Evolutionary conservation across 2,113 vertebrate genomes (phyloP), one percentile per base, ranked within the genome.

Genomic region (Hydrochoerus hydrochaeris): DNA sequence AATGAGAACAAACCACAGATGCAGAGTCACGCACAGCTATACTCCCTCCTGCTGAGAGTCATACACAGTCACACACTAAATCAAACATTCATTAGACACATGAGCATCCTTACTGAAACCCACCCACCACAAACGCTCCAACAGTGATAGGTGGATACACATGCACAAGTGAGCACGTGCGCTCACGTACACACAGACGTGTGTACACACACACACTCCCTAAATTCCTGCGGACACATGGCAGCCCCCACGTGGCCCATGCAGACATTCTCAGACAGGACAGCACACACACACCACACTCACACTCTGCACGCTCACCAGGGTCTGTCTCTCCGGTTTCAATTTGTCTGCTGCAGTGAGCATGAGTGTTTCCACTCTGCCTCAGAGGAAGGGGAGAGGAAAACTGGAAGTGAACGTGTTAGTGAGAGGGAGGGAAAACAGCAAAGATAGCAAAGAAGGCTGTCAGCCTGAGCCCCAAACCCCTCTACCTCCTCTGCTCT

Each of bases 311-410:
- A 78, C 8, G 87, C 62, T 77, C 93, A 77, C 81, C 65, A 69
- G 81, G 67, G 46, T 90, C 91, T 85, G 83, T 81, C 90, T 88
- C 95, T 97, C 94, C 1, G 9, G 85, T 97, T 96, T 97, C 95
- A 88, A 54, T 96, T 46, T 78, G 91, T 92, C 90, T 63, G 90
- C 85, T 41, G 30, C 93, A 82, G 91, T 85, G 84, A 94, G 95
- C 90, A 91, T 65, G 60, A 94, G 78, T 63, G 60, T 96, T 96
- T 96, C 88, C 16, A 5, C 84, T 96, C 84, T 78, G 90, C 92
- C 92, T 86, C 38, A 69, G 82, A 96, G 82, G 78, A 93, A 88
- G 54, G 62, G 78, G 52, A 95, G 89, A 93, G 85, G 73, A 86
- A 94, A 95, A 91, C 57, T 65, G 92, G 85, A 96, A 86, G 87